These are phyloP conservation scores for Drepanosiphum platanoidis DNA, from an alignment of 2,888 invertebrate species.

Conservation along the genomic window DNA sequence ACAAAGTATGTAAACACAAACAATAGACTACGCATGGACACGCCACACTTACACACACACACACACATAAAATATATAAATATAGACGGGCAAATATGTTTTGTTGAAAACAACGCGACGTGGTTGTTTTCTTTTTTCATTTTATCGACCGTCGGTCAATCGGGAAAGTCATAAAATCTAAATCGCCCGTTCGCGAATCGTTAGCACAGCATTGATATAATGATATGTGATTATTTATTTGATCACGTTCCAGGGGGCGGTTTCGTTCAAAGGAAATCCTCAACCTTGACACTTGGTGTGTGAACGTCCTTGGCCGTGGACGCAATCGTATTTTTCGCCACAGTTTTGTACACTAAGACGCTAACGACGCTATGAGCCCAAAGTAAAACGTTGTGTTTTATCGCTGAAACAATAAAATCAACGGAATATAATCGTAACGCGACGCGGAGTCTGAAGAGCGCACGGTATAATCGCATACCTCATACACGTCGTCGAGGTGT, in stretches of 20 bases:
- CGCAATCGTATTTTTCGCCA: background rate
- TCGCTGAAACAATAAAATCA: too few relatives aligned
- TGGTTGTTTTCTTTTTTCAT: background rate
- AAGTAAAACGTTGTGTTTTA: background rate
- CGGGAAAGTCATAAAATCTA: background rate
- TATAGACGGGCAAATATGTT: too few relatives aligned
- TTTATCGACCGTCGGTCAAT: background rate
- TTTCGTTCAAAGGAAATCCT: background rate
- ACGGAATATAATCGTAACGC: too few relatives aligned
- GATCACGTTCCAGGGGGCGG: background rate
- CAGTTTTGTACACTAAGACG: background rate
- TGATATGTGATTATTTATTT: background rate
- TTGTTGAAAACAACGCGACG: background rate
- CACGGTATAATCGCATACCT: too few relatives aligned
- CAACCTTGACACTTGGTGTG: background rate
- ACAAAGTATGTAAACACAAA: too few relatives aligned
- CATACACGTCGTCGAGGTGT: too few relatives aligned
- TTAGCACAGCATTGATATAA: too few relatives aligned
- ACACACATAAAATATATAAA: too few relatives aligned
- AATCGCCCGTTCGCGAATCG: background rate
- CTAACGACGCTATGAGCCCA: background rate
- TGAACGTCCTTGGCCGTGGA: background rate
- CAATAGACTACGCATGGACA: too few relatives aligned
- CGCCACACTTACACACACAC: too few relatives aligned
- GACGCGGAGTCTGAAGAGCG: too few relatives aligned